phyloP scores from a whole-genome alignment of 1,140 invertebrate species.

The Teleogryllus occipitalis region DNA sequence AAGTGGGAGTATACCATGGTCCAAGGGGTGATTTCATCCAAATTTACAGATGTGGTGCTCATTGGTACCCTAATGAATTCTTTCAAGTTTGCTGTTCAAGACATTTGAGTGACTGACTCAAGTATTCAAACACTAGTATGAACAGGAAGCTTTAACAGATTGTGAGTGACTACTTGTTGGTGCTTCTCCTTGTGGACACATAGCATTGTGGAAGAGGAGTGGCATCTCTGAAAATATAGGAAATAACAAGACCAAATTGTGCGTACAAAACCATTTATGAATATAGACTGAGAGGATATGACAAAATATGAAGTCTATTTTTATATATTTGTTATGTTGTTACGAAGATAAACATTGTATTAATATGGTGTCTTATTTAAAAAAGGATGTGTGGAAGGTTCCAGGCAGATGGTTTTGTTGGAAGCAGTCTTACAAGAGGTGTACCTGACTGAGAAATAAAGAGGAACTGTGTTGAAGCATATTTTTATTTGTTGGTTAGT shows the following conservation, averaged over 20 bases:
- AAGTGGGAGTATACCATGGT: too few species aligned
- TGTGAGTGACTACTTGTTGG: background rate
- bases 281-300: background rate
- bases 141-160: background rate
- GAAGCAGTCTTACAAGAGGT: background rate
- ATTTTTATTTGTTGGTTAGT: slow-evolving; percentile 6
- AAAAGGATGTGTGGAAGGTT: background rate
- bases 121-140: background rate
- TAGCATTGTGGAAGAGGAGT: background rate
- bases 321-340: slow-evolving; percentile 6
- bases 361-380: background rate
- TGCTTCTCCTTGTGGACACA: background rate
- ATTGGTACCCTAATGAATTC: too few species aligned
- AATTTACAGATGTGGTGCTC: too few species aligned
- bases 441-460: background rate
- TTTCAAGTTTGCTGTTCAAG: background rate
- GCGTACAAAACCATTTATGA: slow-evolving; percentile 4
- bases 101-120: background rate
- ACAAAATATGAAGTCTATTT: slow-evolving; percentile 6
- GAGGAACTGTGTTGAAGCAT: background rate
- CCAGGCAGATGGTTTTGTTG: background rate
- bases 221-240: background rate
- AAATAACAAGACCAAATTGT: background rate
- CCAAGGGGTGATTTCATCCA: too few species aligned
- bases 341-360: slow-evolving; percentile 5